A percentile compares a stretch with the other conserved stretches of the same genome.
These are phyloP conservation scores for Zaprionus tsacasi DNA, from an alignment of 1,140 invertebrate species.

Conservation along the genomic window DNA sequence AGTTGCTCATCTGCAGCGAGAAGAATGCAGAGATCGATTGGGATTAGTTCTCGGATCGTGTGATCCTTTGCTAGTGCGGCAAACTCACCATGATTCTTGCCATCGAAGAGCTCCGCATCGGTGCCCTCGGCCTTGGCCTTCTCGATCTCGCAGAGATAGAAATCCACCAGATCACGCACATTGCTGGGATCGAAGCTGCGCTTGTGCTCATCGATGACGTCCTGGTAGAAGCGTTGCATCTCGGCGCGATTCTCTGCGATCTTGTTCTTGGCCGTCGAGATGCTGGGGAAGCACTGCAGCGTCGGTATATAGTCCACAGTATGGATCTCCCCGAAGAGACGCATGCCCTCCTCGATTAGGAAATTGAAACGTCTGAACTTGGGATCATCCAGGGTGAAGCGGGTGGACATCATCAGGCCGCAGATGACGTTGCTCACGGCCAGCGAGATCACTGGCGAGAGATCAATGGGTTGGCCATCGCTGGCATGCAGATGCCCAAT, in stretches of 20 bases:
- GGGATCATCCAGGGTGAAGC: slow-evolving; percentile 91
- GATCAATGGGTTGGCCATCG: slow-evolving; percentile 88
- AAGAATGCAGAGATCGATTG: background rate
- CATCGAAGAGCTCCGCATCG: slow-evolving; percentile 90
- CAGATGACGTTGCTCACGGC: slow-evolving; percentile 96
- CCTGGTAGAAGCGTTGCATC: slow-evolving; percentile 93
- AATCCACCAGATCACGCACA: slow-evolving; percentile 93
- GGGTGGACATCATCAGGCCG: slow-evolving; percentile 93
- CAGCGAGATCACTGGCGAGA: slow-evolving; percentile 90
- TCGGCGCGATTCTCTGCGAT: slow-evolving; percentile 92
- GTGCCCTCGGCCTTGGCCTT: slow-evolving; percentile 90
- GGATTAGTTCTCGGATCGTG: background rate
- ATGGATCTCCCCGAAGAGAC: slow-evolving; percentile 92
- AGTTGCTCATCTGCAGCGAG: slow-evolving; percentile 92
- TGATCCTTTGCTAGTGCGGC: background rate
- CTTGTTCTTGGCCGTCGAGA: slow-evolving; percentile 89
- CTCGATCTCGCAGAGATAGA: slow-evolving; percentile 93
- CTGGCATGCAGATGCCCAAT: slow-evolving; percentile 87
- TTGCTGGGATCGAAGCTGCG: slow-evolving; percentile 90
- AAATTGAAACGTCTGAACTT: slow-evolving; percentile 91
- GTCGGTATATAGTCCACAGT: slow-evolving; percentile 87
- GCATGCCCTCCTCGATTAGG: slow-evolving; percentile 95
- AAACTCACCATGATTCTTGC: slow-evolving; percentile 86
- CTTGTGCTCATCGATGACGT: slow-evolving; percentile 92
- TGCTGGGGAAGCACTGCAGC: slow-evolving; percentile 90